A percentile compares a stretch with the other conserved stretches of the same genome.
These are phyloP conservation scores for Melitaea cinxia DNA, from an alignment of 1,140 invertebrate genomes.

Conservation along the genomic window DNA sequence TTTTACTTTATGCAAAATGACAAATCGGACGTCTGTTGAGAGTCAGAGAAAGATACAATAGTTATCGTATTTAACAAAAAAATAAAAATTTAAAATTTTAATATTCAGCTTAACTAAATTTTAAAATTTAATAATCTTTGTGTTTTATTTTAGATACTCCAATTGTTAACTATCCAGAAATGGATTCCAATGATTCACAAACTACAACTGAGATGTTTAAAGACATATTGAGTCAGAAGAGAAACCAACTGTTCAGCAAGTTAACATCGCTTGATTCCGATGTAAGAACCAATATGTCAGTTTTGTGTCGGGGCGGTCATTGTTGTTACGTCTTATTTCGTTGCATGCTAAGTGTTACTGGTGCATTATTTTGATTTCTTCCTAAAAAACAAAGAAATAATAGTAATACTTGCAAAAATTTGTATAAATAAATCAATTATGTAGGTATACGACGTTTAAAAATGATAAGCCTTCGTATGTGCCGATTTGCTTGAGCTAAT, in stretches of 20 bases:
- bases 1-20: too few species aligned
- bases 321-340: constrained; percentile 27
- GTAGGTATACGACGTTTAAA: neutral
- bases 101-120: too few species aligned
- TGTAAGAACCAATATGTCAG: constrained; percentile 82
- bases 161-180: constrained; percentile 72
- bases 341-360: constrained; percentile 16
- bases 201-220: constrained; percentile 93
- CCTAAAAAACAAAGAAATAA: neutral
- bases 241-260: constrained; percentile 92
- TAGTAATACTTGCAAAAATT: neutral
- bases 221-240: constrained; percentile 93
- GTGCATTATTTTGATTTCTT: neutral
- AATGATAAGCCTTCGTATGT: too few species aligned
- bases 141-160: constrained; percentile 65
- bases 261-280: constrained; percentile 94
- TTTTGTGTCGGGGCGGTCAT: neutral
- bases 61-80: too few species aligned
- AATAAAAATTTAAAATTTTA: too few species aligned
- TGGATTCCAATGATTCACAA: constrained; percentile 83
- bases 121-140: too few species aligned
- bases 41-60: too few species aligned
- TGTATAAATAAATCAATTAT: neutral
- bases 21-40: too few species aligned
- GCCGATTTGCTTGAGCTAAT: constrained; percentile 22